Conservation (phyloP, 2,888 invertebrate species). For the Amaurobius ferox region DNA sequence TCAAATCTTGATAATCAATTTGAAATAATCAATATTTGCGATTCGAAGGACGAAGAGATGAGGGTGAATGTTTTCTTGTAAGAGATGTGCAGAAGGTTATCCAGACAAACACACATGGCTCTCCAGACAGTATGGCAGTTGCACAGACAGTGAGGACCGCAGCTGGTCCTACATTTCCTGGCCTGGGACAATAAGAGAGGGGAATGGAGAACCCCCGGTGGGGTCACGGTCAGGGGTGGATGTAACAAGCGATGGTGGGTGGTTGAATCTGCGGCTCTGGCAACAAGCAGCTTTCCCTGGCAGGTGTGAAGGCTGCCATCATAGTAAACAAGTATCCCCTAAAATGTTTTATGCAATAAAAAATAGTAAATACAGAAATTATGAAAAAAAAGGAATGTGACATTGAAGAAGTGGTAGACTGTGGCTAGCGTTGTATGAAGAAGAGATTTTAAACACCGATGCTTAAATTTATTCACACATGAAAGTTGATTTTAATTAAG, state of each 20-base stretch:
- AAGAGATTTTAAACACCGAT: too few relatives aligned
- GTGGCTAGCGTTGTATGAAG: too few relatives aligned
- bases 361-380: too few relatives aligned
- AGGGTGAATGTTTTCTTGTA: too few relatives aligned
- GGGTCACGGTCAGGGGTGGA: conserved; percentile 66
- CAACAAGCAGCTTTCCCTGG: conserved; percentile 27
- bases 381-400: too few relatives aligned
- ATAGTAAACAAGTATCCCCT: conserved; percentile 59
- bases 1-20: too few relatives aligned
- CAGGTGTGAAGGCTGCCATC: conserved; percentile 60
- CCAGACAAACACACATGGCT: conserved; percentile 25
- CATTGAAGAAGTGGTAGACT: too few relatives aligned
- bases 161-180: conserved; percentile 59
- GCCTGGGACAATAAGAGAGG: conserved; percentile 55
- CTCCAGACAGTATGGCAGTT: conserved; percentile 29
- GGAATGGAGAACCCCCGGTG: conserved; percentile 34
- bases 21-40: too few relatives aligned
- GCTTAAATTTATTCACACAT: too few relatives aligned
- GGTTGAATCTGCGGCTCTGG: conserved; percentile 46
- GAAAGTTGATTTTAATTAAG: too few relatives aligned
- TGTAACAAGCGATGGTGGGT: conserved; percentile 51
- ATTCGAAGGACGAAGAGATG: too few relatives aligned
- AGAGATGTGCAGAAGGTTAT: neutral
- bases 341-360: too few relatives aligned
- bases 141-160: conserved; percentile 49